A percentile compares a stretch with the other conserved stretches of the same genome.
Conservation (phyloP, 2,888 invertebrate genomes). For the Noctua janthe region DNA sequence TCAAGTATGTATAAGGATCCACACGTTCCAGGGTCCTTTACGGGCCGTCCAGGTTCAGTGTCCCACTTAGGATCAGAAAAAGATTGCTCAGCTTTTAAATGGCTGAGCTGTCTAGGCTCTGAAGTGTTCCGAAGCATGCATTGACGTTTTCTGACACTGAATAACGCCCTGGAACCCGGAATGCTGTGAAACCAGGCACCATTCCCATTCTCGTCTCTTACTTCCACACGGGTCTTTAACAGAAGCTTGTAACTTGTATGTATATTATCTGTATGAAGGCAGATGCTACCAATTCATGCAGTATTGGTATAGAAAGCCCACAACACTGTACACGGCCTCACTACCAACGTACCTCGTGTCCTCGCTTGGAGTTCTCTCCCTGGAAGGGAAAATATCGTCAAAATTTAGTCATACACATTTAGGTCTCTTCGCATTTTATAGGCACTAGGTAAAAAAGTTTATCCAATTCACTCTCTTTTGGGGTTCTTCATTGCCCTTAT, state of each 20-base stretch:
- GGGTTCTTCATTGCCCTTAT: neutral
- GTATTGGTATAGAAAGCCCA: conserved; percentile 63
- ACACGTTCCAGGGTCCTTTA: neutral
- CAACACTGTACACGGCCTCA: conserved; percentile 61
- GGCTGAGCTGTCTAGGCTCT: neutral
- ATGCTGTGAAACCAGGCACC: neutral
- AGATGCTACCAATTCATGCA: conserved; percentile 66
- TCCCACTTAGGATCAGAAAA: neutral
- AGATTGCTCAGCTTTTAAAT: too few relatives aligned
- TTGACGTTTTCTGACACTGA: neutral
- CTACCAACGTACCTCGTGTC: conserved; percentile 68
- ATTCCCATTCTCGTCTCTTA: conserved; percentile 13
- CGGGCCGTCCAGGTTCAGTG: neutral
- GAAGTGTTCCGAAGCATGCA: conserved; percentile 5
- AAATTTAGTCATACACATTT: conserved; percentile 52
- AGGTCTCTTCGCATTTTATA: conserved; percentile 2
- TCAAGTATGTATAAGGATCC: neutral
- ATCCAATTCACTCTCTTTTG: neutral
- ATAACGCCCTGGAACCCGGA: neutral
- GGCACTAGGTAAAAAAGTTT: neutral
- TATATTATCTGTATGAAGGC: conserved; percentile 52
- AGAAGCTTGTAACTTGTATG: conserved; percentile 52
- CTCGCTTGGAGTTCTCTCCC: conserved; percentile 69
- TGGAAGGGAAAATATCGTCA: conserved; percentile 68
- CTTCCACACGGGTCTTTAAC: conserved; percentile 4